Base-by-base conservation (phyloP, 2,888 invertebrate species). In the Copidosoma aretas region DNA sequence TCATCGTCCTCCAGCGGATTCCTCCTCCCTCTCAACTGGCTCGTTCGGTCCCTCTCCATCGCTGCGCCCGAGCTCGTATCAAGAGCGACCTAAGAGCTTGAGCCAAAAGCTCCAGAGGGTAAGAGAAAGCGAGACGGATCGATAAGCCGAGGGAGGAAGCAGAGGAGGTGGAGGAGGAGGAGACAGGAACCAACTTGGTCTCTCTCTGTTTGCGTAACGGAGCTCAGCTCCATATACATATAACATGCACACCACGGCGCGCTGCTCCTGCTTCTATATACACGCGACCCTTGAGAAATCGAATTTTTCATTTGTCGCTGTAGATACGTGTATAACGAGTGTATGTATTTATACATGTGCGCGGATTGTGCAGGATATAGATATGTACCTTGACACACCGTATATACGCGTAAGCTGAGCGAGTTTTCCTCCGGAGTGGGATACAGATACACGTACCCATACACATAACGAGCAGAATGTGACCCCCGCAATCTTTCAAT, bases 111-210 rank as follows among this genome's bases (percentile, higher is more conserved):
- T 74, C 72, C 69, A 60, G 64, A 73, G 71, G 68, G 69, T 62
- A 52, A 62, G 68, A 68, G 71, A 68, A 71, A 71, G 75, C 73
- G 70, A 73, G 75, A 72, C 78, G 79, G 77, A 79, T 79, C 77
- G 75, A 73, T 70, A 74, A 32, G n/a, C n/a, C n/a, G n/a, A n/a
- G n/a, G n/a, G 73, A 77, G 75, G 74, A 70, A 74, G 73, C 72
- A 72, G 43, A 59, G 59, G 62, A 67, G 57, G 32, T n/a, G 61
- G 64, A 41, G 52, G 10, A n/a, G n/a, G n/a, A n/a, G n/a, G n/a
- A n/a, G n/a, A n/a, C n/a, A n/a, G n/a, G n/a, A n/a, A n/a, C n/a
- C n/a, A n/a, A n/a, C n/a, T 32, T 32, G 4, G 32, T 32, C 32
- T 32, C 51, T 56, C 60, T 62, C 46, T 71, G 64, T 71, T 71